phyloP scores from a whole-genome alignment of 2,888 invertebrate species.

The Altica lythri region DNA sequence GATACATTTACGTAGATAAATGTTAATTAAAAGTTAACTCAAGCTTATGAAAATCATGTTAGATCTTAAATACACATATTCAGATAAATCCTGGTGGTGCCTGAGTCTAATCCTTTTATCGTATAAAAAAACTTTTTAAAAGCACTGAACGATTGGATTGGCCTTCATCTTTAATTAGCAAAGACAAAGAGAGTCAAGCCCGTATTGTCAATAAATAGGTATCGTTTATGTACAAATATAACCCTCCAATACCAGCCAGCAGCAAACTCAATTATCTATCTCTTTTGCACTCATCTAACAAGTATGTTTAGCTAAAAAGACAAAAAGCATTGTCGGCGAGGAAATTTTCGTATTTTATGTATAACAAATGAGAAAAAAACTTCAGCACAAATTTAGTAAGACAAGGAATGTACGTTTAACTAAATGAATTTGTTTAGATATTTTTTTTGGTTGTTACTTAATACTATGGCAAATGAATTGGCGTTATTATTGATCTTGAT shows the following conservation, averaged over 20 bases:
- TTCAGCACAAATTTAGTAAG: no score
- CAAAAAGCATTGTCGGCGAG: neutral
- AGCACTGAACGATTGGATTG: constrained; percentile 42
- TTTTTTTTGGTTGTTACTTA: no score
- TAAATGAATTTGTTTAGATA: no score
- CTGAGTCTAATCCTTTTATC: neutral
- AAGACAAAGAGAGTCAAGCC: constrained; percentile 54
- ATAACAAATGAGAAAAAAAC: no score
- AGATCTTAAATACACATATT: neutral
- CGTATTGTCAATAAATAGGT: constrained; percentile 56
- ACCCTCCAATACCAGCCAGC: constrained; percentile 27
- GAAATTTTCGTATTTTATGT: no score
- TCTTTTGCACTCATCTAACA: constrained; percentile 5
- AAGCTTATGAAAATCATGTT: neutral
- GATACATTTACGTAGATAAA: no score
- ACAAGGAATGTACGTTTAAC: no score
- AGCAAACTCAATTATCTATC: constrained; percentile 6
- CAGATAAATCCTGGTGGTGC: no score
- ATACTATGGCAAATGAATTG: no score
- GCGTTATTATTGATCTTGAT: no score
- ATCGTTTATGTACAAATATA: constrained; percentile 39
- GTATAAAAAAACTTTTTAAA: constrained; percentile 32
- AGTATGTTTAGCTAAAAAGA: neutral
- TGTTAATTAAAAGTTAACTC: neutral
- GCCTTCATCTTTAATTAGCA: constrained; percentile 55